Percentiles rank a stretch among this genome's conserved stretches.
Evolutionary conservation across 2,113 vertebrate species (phyloP).

Genomic region (Microcebus lehilahytsara): DNA sequence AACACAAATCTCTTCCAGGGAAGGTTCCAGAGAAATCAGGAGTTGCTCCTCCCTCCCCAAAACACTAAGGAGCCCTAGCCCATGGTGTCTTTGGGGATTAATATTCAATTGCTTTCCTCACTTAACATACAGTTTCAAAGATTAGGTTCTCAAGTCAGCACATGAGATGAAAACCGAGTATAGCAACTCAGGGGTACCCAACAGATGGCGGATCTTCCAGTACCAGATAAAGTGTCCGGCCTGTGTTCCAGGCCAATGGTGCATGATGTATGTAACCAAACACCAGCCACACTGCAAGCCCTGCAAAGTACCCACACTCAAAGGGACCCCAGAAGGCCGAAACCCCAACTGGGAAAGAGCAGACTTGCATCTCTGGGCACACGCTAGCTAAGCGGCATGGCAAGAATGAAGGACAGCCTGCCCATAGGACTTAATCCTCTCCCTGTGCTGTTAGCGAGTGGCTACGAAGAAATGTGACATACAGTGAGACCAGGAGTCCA

Average conservation of each 20-base stretch:
- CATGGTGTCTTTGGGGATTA: not conserved
- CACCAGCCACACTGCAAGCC: not conserved
- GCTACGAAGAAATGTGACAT: not conserved
- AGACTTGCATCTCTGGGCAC: not conserved
- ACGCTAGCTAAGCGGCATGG: not conserved
- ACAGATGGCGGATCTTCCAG: not conserved
- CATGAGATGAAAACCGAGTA: not conserved
- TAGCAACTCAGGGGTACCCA: accelerated
- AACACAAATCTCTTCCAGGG: not conserved
- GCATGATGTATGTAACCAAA: not conserved
- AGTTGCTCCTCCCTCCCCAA: not conserved
- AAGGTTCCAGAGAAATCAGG: not conserved
- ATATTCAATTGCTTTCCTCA: not conserved
- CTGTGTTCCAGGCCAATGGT: accelerated
- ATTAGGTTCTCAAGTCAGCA: not conserved
- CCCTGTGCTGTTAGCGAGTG: accelerated
- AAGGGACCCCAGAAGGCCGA: not conserved
- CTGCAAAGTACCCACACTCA: not conserved
- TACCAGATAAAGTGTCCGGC: no score
- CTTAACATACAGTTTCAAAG: not conserved
- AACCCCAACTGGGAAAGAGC: accelerated
- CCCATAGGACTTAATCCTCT: not conserved
- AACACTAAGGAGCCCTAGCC: not conserved
- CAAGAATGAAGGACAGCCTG: no score
- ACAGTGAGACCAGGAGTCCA: not conserved